Evolutionary conservation across 30 jellyfish, hydroid and myxozoan species (phyloP).

Genomic region (Chironex yamaguchii): DNA sequence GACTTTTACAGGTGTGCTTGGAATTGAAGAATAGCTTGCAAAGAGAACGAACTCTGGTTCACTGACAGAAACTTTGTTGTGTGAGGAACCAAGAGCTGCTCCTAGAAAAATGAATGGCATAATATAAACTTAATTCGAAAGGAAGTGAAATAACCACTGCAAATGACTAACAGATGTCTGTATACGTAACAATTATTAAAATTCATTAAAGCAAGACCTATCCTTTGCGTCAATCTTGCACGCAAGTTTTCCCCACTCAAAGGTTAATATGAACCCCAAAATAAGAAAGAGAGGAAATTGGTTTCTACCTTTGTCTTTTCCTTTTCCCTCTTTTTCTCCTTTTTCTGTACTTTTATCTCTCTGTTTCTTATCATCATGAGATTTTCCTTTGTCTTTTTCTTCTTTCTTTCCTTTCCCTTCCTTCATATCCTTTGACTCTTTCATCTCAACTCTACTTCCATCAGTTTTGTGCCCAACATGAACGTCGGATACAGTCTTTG

Average conservation of each 20-base stretch:
- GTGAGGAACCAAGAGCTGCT: background rate
- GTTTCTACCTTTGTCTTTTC: conserved; percentile 64
- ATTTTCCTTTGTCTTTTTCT: conserved; percentile 61
- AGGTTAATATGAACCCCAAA: too few species aligned
- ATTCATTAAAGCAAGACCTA: too few species aligned
- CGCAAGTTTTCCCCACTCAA: too few species aligned
- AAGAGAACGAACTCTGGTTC: conserved; percentile 77
- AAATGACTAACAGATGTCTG: too few species aligned
- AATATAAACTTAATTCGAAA: too few species aligned
- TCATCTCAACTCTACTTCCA: too few species aligned
- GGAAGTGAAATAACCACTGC: too few species aligned
- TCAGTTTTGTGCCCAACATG: too few species aligned
- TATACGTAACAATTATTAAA: too few species aligned
- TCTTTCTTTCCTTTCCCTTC: conserved; percentile 55
- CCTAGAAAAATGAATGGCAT: too few species aligned
- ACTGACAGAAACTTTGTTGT: conserved; percentile 1
- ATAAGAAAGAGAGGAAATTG: too few species aligned
- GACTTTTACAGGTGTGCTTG: conserved; percentile 58
- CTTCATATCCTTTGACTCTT: conserved; percentile 65
- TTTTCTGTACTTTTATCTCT: conserved; percentile 63
- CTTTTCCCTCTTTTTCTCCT: conserved; percentile 62
- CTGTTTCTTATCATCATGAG: conserved; percentile 20
- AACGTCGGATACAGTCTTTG: background rate
- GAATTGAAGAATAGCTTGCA: conserved; percentile 79
- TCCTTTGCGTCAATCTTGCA: too few species aligned